Evolutionary conservation across 2,113 vertebrate species (phyloP), one percentile per base, ranked within the genome.

Genomic region (Saccopteryx bilineata): DNA sequence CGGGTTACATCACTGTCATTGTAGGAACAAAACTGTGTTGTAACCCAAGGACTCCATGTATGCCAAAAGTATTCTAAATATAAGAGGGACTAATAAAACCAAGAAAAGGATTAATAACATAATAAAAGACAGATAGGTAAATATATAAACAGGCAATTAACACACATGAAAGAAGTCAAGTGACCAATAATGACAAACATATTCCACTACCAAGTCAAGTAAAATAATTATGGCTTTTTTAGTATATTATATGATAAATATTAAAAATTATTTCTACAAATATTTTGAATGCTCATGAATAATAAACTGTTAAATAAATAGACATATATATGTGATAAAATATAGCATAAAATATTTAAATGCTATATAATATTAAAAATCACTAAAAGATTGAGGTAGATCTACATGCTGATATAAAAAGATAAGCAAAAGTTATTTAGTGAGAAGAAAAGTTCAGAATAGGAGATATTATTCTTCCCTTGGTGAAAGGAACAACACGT

Each of bases 241-340:
- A 24, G 46, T 8, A 19, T 65, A 39, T 33, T 10, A 28, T 24
- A 19, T 78, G 72, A 83, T 87, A 50, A 66, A 48, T 56, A 79
- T 74, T 71, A 85, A 76, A 76, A 87, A 48, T 60, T 10, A 79
- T 78, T 82, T 75, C n/a, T 82, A 33, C 84, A 90, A 87, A 5
- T 46, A 91, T 28, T 52, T 56, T 81, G 46, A 95, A 79, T 79
- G 8, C 19, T 91, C 13, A 54, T 76, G 66, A 71, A 89, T 90
- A 95, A 92, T 33, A 88, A 87, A 46, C 13, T 48, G 12, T 90
- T 80, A 85, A 89, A 61, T 79, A 58, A 33, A 75, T 96, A 74
- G 92, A 8, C 48, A n/a, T 4, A 31, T 46, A 9, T 21, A 60
- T 60, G 52, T n/a, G 14, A 54, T 85, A 54, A 94, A 93, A 76